Evolutionary conservation across 1,140 invertebrate species (phyloP).

Genomic region (Araneus ventricosus): DNA sequence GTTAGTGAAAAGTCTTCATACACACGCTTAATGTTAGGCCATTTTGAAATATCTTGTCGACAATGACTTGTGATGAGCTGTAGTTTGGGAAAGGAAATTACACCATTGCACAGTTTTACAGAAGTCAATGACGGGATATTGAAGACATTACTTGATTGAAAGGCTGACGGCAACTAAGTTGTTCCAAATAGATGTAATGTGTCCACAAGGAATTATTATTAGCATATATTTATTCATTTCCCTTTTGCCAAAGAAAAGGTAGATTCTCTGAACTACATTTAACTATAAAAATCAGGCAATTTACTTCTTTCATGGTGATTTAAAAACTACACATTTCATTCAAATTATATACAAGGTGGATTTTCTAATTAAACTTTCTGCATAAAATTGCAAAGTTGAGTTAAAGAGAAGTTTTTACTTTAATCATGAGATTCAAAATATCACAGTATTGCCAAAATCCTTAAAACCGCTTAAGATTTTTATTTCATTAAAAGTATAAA

Average conservation of each 20-base stretch:
- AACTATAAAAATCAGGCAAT: too few species aligned
- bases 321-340: too few species aligned
- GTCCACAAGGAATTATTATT: neutral
- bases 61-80: neutral
- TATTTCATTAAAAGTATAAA: too few species aligned
- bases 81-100: constrained; percentile 11
- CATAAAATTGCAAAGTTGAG: too few species aligned
- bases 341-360: too few species aligned
- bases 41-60: neutral
- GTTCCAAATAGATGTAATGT: neutral
- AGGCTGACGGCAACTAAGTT: neutral
- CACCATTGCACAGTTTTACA: neutral
- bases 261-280: too few species aligned
- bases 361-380: too few species aligned
- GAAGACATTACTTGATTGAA: constrained; percentile 8
- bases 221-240: neutral
- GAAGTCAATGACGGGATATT: neutral
- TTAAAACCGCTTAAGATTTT: too few species aligned
- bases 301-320: too few species aligned
- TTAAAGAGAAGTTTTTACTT: too few species aligned
- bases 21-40: neutral
- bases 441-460: too few species aligned
- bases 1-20: neutral
- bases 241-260: neutral
- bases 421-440: too few species aligned